Conservation (phyloP, 2,797 vertebrate genomes). For the Pantherophis vulpinus region DNA sequence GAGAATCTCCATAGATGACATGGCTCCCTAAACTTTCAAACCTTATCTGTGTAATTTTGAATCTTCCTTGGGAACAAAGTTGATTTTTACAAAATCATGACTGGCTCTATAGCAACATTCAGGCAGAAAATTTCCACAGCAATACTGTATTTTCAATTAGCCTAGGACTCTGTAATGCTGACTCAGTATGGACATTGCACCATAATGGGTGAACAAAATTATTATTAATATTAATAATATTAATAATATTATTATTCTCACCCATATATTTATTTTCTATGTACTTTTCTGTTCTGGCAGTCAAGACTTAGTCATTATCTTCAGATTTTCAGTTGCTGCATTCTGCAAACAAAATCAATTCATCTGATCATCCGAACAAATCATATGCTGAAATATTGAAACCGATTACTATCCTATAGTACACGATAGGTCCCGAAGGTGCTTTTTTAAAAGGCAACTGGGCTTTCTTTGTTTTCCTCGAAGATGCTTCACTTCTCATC, state of each 20-base stretch:
- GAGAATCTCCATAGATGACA: not conserved
- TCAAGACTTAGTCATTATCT: not conserved
- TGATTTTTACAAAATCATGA: no score
- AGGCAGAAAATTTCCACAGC: not conserved
- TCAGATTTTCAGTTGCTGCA: not conserved
- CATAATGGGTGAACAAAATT: not conserved
- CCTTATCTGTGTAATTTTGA: not conserved
- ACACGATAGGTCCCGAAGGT: not conserved
- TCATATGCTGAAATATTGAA: not conserved
- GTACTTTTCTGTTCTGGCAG: not conserved
- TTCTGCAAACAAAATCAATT: not conserved
- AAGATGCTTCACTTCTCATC: not conserved
- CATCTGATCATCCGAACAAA: not conserved
- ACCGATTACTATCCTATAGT: not conserved
- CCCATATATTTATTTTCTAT: not conserved
- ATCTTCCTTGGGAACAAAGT: no score
- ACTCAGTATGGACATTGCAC: not conserved
- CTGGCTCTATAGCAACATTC: not conserved
- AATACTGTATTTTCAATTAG: not conserved
- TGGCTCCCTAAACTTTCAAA: not conserved
- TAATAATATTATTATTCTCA: not conserved
- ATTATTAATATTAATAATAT: not conserved
- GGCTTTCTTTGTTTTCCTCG: not conserved
- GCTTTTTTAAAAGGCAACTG: not conserved
- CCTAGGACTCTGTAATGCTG: not conserved